Conservation (phyloP, 1,140 invertebrate species). For the Camponotus floridanus region DNA sequence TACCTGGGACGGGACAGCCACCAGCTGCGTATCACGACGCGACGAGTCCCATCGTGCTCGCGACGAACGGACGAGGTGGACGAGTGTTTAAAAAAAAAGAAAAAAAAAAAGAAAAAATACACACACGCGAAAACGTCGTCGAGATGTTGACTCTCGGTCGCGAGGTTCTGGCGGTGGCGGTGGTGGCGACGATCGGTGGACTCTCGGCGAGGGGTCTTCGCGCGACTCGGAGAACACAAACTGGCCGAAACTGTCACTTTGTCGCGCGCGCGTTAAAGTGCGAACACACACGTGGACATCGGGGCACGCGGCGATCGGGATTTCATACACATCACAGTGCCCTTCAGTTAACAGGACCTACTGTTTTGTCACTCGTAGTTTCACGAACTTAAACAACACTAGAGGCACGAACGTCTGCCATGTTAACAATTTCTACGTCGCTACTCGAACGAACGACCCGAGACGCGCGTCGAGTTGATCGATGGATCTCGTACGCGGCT, state of each 20-base stretch:
- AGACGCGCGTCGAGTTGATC: background rate
- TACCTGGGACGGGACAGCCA: constrained; percentile 68
- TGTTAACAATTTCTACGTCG: constrained; percentile 78
- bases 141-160: constrained; percentile 66
- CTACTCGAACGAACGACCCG: constrained; percentile 70
- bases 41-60: constrained; percentile 65
- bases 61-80: constrained; percentile 77
- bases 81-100: constrained; percentile 67
- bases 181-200: background rate
- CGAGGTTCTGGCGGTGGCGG: constrained; percentile 13
- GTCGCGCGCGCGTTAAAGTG: background rate
- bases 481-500: background rate
- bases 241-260: background rate
- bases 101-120: constrained; percentile 73
- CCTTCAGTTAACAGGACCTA: constrained; percentile 66
- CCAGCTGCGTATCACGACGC: constrained; percentile 69
- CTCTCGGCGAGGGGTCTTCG: background rate
- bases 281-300: constrained; percentile 38
- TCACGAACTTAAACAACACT: constrained; percentile 80
- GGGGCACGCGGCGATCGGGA: constrained; percentile 43
- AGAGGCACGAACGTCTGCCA: constrained; percentile 79
- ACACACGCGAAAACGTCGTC: constrained; percentile 50
- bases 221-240: constrained; percentile 2
- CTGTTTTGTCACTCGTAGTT: constrained; percentile 74
- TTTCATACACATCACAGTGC: constrained; percentile 68